Conservation (phyloP, 2,797 vertebrate genomes). For the Molothrus aeneus region DNA sequence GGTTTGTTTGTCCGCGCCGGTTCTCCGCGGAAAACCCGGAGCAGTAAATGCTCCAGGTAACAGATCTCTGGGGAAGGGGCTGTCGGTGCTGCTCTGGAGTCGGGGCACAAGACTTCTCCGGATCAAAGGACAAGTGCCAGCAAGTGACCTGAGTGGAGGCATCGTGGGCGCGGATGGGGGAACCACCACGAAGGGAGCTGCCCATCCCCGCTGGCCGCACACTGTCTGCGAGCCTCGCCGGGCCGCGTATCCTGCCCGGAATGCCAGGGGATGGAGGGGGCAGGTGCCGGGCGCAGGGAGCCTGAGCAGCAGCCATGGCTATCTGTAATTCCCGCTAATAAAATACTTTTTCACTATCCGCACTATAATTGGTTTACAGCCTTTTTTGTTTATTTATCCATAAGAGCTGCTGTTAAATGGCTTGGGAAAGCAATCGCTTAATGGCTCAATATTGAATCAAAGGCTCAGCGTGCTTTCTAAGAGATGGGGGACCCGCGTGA, state of each 20-base stretch:
- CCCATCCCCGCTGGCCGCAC: fast-evolving
- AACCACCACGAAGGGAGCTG: neutral
- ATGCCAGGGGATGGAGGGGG: neutral
- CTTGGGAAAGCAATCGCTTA: slow-evolving; percentile 84
- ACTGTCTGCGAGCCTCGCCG: neutral
- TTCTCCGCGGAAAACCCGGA: slow-evolving; percentile 32
- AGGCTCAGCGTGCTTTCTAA: slow-evolving; percentile 57
- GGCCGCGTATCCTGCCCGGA: neutral
- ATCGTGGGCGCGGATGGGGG: fast-evolving
- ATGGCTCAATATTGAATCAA: slow-evolving; percentile 83
- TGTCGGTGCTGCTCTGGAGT: neutral
- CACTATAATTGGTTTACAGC: slow-evolving; percentile 91
- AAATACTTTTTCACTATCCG: slow-evolving; percentile 88
- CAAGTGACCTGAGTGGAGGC: neutral
- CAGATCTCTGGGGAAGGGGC: neutral
- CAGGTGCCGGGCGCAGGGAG: neutral
- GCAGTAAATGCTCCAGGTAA: slow-evolving; percentile 5
- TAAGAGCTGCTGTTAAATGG: slow-evolving; percentile 91
- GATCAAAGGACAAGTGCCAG: neutral
- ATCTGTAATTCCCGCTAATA: slow-evolving; percentile 83
- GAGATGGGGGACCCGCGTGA: slow-evolving; percentile 8
- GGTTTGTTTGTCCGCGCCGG: slow-evolving; percentile 59
- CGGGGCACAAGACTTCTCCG: neutral
- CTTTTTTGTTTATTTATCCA: slow-evolving; percentile 88
- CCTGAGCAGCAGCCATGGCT: slow-evolving; percentile 45